These are phyloP conservation scores for Gymnocephalus cernua DNA, from an alignment of 2,113 vertebrate genomes.

Conservation along the genomic window DNA sequence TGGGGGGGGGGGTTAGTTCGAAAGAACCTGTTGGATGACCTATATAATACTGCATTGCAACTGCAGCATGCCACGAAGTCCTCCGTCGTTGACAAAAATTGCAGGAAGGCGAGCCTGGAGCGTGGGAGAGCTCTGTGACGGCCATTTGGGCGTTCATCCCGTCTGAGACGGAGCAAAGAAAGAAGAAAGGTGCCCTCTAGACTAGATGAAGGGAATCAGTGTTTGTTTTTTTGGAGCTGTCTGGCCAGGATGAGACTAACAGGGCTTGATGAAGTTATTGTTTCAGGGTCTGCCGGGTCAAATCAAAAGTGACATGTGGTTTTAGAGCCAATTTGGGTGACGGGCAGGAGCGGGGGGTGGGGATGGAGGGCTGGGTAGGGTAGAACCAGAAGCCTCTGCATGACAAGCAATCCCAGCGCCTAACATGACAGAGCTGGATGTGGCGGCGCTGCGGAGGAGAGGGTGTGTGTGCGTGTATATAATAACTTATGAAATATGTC, in stretches of 20 bases:
- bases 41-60: slow-evolving; percentile 13
- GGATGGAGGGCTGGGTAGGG: background rate
- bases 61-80: background rate
- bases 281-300: slow-evolving; percentile 75
- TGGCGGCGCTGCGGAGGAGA: slow-evolving; percentile 21
- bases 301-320: slow-evolving; percentile 78
- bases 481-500: slow-evolving; percentile 68
- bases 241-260: slow-evolving; percentile 71
- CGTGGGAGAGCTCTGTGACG: background rate
- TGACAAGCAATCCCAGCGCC: slow-evolving; percentile 68
- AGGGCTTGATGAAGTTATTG: slow-evolving; percentile 79
- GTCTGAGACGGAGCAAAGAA: background rate
- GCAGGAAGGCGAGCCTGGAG: background rate
- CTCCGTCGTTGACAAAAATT: background rate
- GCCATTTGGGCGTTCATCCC: slow-evolving; percentile 22
- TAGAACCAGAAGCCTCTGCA: slow-evolving; percentile 36
- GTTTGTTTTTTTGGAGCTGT: slow-evolving; percentile 75
- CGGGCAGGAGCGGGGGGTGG: slow-evolving; percentile 10
- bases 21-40: slow-evolving; percentile 21
- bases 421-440: slow-evolving; percentile 65
- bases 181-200: slow-evolving; percentile 76
- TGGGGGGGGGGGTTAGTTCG: slow-evolving; percentile 10
- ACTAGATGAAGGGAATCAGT: slow-evolving; percentile 71
- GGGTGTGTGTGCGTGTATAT: slow-evolving; percentile 7
- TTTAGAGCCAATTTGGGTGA: slow-evolving; percentile 71